A percentile compares a stretch with the other conserved stretches of the same genome.
These are phyloP conservation scores for Morpho achilles DNA, from an alignment of 2,888 invertebrate genomes.

Conservation along the genomic window DNA sequence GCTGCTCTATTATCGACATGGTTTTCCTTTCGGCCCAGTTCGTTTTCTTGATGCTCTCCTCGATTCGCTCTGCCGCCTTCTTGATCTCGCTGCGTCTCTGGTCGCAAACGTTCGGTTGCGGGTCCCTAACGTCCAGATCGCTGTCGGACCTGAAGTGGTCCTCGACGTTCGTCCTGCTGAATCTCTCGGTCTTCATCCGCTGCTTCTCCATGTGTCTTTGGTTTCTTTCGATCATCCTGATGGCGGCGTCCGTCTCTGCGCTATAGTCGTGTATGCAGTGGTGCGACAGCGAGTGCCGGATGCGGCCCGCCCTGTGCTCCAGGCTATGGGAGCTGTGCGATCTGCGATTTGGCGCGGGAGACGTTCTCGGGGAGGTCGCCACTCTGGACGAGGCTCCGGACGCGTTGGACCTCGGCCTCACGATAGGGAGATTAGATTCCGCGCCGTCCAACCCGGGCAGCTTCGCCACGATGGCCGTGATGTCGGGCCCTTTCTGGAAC, in stretches of 20 bases:
- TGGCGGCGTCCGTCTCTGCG: constrained; percentile 79
- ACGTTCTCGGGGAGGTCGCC: constrained; percentile 53
- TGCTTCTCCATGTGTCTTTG: constrained; percentile 79
- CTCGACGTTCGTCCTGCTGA: constrained; percentile 57
- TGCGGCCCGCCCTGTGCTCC: constrained; percentile 62
- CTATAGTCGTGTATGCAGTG: constrained; percentile 78
- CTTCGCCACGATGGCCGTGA: constrained; percentile 85
- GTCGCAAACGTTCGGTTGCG: constrained; percentile 41
- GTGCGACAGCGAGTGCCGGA: constrained; percentile 68
- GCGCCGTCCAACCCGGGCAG: constrained; percentile 77
- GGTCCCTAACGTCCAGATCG: constrained; percentile 54
- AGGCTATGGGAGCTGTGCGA: constrained; percentile 69
- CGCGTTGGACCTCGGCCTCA: constrained; percentile 75
- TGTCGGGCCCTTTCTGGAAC: constrained; percentile 89
- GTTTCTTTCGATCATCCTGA: constrained; percentile 79
- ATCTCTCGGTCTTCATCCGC: constrained; percentile 63
- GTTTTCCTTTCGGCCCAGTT: constrained; percentile 74
- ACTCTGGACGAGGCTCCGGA: constrained; percentile 80
- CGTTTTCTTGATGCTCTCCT: constrained; percentile 71
- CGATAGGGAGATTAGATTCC: constrained; percentile 59
- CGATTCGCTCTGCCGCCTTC: constrained; percentile 63
- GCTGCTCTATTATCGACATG: constrained; percentile 67
- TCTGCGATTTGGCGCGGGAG: constrained; percentile 52
- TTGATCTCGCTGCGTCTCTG: constrained; percentile 55
- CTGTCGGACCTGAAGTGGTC: constrained; percentile 66